A percentile compares a stretch with the other conserved stretches of the same genome.
These are phyloP conservation scores for Syritta pipiens DNA, from an alignment of 2,888 invertebrate genomes.

Conservation along the genomic window DNA sequence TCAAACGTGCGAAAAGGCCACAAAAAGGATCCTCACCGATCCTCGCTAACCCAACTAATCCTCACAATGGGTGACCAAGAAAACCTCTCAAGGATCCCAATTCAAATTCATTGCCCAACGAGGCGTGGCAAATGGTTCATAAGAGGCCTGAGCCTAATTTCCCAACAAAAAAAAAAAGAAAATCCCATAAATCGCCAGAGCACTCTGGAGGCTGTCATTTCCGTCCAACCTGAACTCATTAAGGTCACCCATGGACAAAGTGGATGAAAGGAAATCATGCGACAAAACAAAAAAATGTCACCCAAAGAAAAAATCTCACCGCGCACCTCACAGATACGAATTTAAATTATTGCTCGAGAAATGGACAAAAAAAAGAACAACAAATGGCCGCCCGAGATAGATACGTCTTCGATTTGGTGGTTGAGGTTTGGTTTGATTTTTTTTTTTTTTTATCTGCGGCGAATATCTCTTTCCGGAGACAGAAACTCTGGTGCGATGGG, in stretches of 20 bases:
- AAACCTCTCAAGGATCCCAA: not conserved
- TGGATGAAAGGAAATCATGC: slow-evolving; percentile 60
- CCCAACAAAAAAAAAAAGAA: too few relatives aligned
- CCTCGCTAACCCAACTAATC: slow-evolving; percentile 4
- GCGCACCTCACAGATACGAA: slow-evolving; percentile 62
- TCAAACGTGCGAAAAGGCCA: not conserved
- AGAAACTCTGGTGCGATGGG: slow-evolving; percentile 20
- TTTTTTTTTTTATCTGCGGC: slow-evolving; percentile 61
- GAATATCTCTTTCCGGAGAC: slow-evolving; percentile 57
- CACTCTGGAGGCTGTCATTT: slow-evolving; percentile 57
- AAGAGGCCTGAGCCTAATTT: not conserved
- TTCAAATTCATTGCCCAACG: slow-evolving; percentile 37
- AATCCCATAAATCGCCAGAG: slow-evolving; percentile 53
- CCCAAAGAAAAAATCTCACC: slow-evolving; percentile 51
- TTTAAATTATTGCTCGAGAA: slow-evolving; percentile 60
- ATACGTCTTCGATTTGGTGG: slow-evolving; percentile 8
- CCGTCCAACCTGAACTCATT: slow-evolving; percentile 64
- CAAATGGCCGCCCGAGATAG: slow-evolving; percentile 36
- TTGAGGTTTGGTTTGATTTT: slow-evolving; percentile 16
- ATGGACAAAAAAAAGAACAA: slow-evolving; percentile 15
- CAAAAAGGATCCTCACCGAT: not conserved
- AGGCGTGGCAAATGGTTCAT: slow-evolving; percentile 47
- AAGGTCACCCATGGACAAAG: slow-evolving; percentile 58
- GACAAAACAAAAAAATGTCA: slow-evolving; percentile 52
- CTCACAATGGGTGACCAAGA: slow-evolving; percentile 43